Conservation (phyloP, 2,888 invertebrate genomes). For the Rhorus exstirpatorius region DNA sequence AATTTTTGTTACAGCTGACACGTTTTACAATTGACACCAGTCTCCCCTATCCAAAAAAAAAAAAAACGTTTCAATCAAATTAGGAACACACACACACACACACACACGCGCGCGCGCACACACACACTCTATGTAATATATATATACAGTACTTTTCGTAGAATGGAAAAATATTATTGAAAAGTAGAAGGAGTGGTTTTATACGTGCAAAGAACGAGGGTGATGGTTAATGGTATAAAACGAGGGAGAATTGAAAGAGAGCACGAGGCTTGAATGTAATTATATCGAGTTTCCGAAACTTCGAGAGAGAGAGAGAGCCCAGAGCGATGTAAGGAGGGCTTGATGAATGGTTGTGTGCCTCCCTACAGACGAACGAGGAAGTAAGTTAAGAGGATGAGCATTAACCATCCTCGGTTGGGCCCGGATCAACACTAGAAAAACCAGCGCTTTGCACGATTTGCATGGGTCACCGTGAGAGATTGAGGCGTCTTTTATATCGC, state of each 20-base stretch:
- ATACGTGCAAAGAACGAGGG: constrained; percentile 4
- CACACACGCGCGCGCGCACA: too few relatives aligned
- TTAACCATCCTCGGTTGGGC: constrained; percentile 18
- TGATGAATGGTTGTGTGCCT: constrained; percentile 69
- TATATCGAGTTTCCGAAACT: constrained; percentile 58
- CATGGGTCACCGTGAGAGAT: constrained; percentile 41
- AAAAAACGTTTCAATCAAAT: background rate
- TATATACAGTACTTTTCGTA: constrained; percentile 1
- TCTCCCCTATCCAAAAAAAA: too few relatives aligned
- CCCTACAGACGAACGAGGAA: constrained; percentile 66
- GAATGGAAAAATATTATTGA: constrained; percentile 54
- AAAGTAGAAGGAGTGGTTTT: background rate
- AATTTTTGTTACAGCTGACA: too few relatives aligned
- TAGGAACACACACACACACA: too few relatives aligned
- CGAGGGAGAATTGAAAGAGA: constrained; percentile 43
- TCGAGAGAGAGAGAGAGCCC: constrained; percentile 43
- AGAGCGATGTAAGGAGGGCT: constrained; percentile 55
- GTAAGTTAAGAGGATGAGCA: constrained; percentile 59
- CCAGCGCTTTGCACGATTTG: constrained; percentile 5
- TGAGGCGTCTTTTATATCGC: constrained; percentile 67
- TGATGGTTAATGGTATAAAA: constrained; percentile 24
- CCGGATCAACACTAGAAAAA: constrained; percentile 40
- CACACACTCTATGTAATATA: too few relatives aligned
- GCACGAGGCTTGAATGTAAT: constrained; percentile 55
- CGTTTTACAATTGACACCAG: too few relatives aligned